Percentiles rank a stretch among this genome's conserved stretches.
Evolutionary conservation across 1,140 invertebrate species (phyloP).

Genomic region (Aphelenchoides fujianensis): DNA sequence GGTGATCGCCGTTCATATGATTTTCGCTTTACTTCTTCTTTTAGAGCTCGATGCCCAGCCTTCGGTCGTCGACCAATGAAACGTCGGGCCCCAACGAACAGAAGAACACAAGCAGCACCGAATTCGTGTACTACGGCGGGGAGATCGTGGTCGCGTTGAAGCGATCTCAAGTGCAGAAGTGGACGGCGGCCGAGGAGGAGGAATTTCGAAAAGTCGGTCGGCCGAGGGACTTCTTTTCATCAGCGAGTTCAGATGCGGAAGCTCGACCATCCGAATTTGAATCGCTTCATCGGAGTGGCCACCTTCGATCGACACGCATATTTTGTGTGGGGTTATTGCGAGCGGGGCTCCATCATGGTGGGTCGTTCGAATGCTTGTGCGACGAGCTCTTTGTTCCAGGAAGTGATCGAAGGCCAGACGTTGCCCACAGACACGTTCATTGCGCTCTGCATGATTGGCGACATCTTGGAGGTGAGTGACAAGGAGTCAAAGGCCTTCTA

Average conservation of each 20-base stretch:
- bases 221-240: background rate
- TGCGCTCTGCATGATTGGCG: background rate
- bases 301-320: background rate
- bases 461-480: background rate
- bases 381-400: too few relatives aligned
- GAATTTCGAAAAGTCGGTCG: background rate
- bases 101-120: background rate
- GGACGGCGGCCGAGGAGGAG: background rate
- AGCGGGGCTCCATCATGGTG: background rate
- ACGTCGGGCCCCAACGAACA: too few relatives aligned
- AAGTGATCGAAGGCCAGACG: background rate
- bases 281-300: background rate
- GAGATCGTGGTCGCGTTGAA: background rate
- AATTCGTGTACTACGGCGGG: background rate
- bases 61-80: background rate
- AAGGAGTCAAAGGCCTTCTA: background rate
- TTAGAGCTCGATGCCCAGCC: background rate
- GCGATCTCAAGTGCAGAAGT: background rate
- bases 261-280: background rate
- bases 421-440: background rate
- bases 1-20: background rate
- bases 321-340: background rate
- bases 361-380: background rate
- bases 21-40: background rate
- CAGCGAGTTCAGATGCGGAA: background rate